Percentiles rank a stretch among this genome's conserved stretches.
phyloP scores from a whole-genome alignment of 1,140 invertebrate genomes.

The Teleopsis dalmanni region DNA sequence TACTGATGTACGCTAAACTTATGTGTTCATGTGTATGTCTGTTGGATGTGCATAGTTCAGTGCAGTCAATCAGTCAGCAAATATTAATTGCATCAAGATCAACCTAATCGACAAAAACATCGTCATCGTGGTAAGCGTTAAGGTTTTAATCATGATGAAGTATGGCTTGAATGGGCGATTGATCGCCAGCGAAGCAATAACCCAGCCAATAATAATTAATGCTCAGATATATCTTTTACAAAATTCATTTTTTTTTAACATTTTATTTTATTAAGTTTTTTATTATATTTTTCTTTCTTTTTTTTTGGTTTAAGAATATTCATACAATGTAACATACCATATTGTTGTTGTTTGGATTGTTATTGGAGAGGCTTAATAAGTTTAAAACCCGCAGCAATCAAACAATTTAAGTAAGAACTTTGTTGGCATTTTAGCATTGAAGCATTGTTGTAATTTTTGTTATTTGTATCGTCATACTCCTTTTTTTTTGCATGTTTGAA shows the following conservation, averaged over 20 bases:
- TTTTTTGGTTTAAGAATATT: neutral
- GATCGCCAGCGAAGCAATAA: neutral
- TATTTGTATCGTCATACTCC: neutral
- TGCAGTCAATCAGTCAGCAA: slow-evolving; percentile 5
- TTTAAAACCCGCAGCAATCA: too few relatives aligned
- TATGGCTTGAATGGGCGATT: neutral
- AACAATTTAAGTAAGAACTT: slow-evolving; percentile 3
- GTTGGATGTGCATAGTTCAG: neutral
- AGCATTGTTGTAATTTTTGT: neutral
- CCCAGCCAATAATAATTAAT: too few relatives aligned
- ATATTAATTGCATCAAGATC: slow-evolving; percentile 10
- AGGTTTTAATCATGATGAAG: neutral
- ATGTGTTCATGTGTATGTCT: neutral
- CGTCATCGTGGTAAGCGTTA: neutral
- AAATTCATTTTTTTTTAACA: too few relatives aligned
- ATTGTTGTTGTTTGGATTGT: neutral
- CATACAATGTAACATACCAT: neutral
- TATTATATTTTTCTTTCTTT: too few relatives aligned
- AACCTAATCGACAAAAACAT: neutral
- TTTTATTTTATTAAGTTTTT: too few relatives aligned
- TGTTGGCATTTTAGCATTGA: slow-evolving; percentile 3
- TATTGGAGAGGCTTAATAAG: neutral
- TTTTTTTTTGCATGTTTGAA: slow-evolving; percentile 3
- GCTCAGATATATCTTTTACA: too few relatives aligned
- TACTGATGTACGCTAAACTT: neutral